A percentile compares a stretch with the other conserved stretches of the same genome.
Conservation (phyloP, 2,113 vertebrate species). For the Prinia subflava region DNA sequence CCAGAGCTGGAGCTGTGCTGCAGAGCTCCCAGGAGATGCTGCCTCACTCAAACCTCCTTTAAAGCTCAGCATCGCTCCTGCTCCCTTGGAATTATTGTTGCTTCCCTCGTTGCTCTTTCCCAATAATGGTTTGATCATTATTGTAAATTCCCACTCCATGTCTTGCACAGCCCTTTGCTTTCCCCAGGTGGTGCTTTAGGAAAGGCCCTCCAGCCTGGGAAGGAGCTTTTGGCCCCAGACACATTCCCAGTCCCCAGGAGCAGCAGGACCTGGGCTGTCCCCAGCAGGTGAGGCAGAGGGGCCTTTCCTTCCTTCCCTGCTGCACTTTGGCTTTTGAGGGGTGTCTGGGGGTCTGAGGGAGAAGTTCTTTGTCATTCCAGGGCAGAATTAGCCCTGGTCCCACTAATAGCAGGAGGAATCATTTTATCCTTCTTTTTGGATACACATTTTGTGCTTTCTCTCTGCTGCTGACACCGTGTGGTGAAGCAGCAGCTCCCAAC, state of each 20-base stretch:
- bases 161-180: too few species aligned
- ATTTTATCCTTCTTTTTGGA: not conserved
- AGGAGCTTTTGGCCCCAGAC: accelerated
- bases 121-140: not conserved
- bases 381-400: not conserved
- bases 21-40: too few species aligned
- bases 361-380: not conserved
- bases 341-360: too few species aligned
- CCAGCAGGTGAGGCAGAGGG: not conserved
- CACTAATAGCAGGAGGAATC: not conserved
- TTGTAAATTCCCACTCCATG: too few species aligned
- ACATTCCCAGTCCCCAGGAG: too few species aligned
- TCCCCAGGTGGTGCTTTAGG: not conserved
- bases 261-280: not conserved
- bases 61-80: too few species aligned
- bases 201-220: not conserved
- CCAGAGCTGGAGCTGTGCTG: too few species aligned
- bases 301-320: not conserved
- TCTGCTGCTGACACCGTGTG: not conserved
- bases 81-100: too few species aligned
- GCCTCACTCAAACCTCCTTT: too few species aligned
- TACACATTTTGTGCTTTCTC: not conserved
- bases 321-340: not conserved
- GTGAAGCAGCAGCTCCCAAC: not conserved
- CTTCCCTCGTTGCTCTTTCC: not conserved